phyloP scores from a whole-genome alignment of 2,888 invertebrate genomes.

The Hesperia comma region DNA sequence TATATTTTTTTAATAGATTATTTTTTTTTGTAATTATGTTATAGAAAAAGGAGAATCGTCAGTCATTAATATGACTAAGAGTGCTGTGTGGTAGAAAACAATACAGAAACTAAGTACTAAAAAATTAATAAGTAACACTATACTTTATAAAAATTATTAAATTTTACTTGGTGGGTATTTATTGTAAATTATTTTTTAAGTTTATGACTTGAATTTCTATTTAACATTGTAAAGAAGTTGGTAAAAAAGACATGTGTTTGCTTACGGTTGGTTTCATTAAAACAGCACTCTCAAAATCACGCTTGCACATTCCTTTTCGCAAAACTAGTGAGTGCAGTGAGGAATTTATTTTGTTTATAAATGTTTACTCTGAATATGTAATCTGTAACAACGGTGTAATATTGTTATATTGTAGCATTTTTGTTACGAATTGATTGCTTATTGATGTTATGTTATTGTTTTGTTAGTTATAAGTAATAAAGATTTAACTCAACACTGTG shows the following conservation, averaged over 20 bases:
- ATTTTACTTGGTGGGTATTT: no score
- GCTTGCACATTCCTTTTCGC: conserved; percentile 52
- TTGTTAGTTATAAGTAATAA: conserved; percentile 63
- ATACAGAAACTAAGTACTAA: no score
- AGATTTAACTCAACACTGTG: conserved; percentile 41
- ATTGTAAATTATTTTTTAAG: no score
- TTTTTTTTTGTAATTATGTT: conserved; percentile 36
- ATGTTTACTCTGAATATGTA: conserved; percentile 40
- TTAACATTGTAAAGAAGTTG: no score
- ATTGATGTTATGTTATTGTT: conserved; percentile 50
- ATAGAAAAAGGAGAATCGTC: conserved; percentile 30
- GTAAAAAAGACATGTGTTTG: background rate
- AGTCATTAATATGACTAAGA: conserved; percentile 12
- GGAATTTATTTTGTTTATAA: conserved; percentile 42
- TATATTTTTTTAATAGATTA: conserved; percentile 31
- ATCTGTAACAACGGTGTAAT: conserved; percentile 40
- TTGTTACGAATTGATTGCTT: conserved; percentile 61
- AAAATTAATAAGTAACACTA: no score
- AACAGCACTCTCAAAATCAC: conserved; percentile 23
- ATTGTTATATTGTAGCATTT: conserved; percentile 54
- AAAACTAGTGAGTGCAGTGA: conserved; percentile 39
- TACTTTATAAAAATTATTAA: no score
- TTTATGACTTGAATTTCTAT: no score
- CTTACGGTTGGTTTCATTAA: background rate
- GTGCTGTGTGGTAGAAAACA: conserved; percentile 9